A percentile compares a stretch with the other conserved stretches of the same genome.
These are phyloP conservation scores for Volucella bombylans DNA, from an alignment of 2,888 invertebrate genomes.

Conservation along the genomic window DNA sequence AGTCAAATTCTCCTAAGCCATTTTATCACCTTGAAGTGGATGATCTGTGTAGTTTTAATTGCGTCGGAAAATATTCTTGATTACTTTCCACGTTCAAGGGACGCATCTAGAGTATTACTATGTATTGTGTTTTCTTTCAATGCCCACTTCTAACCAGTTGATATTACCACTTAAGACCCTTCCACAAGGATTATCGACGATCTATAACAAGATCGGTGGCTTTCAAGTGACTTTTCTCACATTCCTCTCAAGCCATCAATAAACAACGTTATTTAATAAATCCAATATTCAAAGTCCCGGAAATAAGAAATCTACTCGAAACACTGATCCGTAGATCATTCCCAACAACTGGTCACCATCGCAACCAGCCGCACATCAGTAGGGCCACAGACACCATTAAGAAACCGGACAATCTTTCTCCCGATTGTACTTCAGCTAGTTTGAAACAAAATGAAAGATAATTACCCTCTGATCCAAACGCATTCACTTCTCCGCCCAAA, in stretches of 20 bases:
- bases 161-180: no score
- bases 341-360: constrained; percentile 17
- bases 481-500: not conserved
- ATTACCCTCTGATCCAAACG: constrained; percentile 44
- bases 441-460: constrained; percentile 44
- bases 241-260: not conserved
- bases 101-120: no score
- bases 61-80: no score
- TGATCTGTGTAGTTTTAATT: no score
- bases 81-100: no score
- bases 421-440: constrained; percentile 33
- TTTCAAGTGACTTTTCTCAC: not conserved
- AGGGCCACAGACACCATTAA: constrained; percentile 13
- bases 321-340: constrained; percentile 14
- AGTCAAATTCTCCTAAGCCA: no score
- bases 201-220: not conserved
- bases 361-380: not conserved
- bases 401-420: constrained; percentile 42
- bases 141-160: no score
- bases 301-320: constrained; percentile 16
- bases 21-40: no score
- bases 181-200: not conserved
- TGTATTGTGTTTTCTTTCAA: no score
- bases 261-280: not conserved
- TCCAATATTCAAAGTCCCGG: constrained; percentile 12